A percentile compares a stretch with the other conserved stretches of the same genome.
These are phyloP conservation scores for Procambarus clarkii DNA, from an alignment of 1,140 invertebrate species.

Conservation along the genomic window DNA sequence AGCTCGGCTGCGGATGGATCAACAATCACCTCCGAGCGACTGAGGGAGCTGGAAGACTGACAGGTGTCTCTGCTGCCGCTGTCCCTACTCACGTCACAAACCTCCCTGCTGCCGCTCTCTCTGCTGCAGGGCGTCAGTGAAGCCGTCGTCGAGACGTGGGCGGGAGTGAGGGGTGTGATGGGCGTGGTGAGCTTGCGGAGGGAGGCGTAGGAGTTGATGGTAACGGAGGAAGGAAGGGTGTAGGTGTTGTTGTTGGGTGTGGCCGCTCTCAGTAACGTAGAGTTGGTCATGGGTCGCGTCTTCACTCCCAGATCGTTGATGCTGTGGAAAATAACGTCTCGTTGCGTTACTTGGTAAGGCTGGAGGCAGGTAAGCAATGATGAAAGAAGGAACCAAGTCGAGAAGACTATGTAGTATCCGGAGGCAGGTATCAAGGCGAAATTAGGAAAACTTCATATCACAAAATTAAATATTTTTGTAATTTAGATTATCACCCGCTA, in stretches of 20 bases:
- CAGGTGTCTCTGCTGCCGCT: conserved; percentile 48
- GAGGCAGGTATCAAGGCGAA: too few relatives aligned
- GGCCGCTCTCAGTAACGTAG: conserved; percentile 49
- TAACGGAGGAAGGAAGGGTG: conserved; percentile 67
- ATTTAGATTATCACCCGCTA: too few relatives aligned
- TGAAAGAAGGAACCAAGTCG: too few relatives aligned
- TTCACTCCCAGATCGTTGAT: conserved; percentile 54
- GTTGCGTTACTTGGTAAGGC: too few relatives aligned
- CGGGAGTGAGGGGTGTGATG: conserved; percentile 46
- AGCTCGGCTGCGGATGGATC: conserved; percentile 61
- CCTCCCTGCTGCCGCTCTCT: conserved; percentile 55
- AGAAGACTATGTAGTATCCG: too few relatives aligned
- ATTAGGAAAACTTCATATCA: too few relatives aligned
- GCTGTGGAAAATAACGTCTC: neutral
- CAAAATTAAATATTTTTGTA: too few relatives aligned
- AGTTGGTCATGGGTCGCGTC: conserved; percentile 51
- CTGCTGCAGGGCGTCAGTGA: conserved; percentile 49
- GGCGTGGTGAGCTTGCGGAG: conserved; percentile 64
- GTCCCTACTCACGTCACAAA: conserved; percentile 38
- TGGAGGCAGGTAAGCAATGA: too few relatives aligned
- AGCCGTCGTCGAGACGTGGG: conserved; percentile 37
- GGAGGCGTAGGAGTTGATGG: conserved; percentile 69
- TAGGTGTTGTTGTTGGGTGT: conserved; percentile 68
- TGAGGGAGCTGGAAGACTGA: conserved; percentile 44
- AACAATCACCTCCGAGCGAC: conserved; percentile 60